Base-by-base conservation (phyloP, 2,797 vertebrate species). In the Tiaroga cobitis region DNA sequence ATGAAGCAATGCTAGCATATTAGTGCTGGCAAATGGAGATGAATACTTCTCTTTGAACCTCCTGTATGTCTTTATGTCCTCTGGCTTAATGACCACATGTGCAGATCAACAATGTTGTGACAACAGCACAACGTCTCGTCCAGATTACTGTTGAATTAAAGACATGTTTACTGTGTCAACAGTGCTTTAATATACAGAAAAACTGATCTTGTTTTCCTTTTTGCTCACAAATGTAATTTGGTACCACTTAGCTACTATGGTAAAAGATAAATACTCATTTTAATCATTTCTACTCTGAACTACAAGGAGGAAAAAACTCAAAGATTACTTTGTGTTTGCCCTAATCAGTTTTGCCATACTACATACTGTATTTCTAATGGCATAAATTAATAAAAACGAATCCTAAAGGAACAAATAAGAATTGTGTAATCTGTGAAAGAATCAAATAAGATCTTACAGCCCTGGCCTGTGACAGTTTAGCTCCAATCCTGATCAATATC, bases 1-100 rank as follows among this genome's bases (percentile, higher is more conserved):
- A 78, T 61, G 54, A 78, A 41, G 37, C 75, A 41, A 65, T 21
- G 39, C 69, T 72, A 67, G 63, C 7, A 69, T 70, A 81, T 74
- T 78, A 72, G 43, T 41, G 72, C 8, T 51, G 43, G 76, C 24
- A 41, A 78, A 69, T 74, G 65, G 32, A 43, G 59, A 32, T 32
- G 46, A 7, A 68, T 39, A 15, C 19, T 72, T 29, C 26, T 56
- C 82, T 86, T 79, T 88, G 77, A 88, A 77, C 34, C 54, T 67
- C 11, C 81, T 37, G 34, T 37, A 24, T 63, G 67, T 54, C 68
- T 13, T 86, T 72, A 84, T 84, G 82, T 77, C 72, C 75, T 68
- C 39, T 84, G 72, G 72, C 37, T 88, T 85, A 88, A 88, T 88
- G 59, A 84, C 54, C 70, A 77, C 65, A 65, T 86, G 84, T 68